Percentiles rank a stretch among this genome's conserved stretches.
Evolutionary conservation across 2,113 vertebrate genomes (phyloP).

Genomic region (Chaetodon auriga): DNA sequence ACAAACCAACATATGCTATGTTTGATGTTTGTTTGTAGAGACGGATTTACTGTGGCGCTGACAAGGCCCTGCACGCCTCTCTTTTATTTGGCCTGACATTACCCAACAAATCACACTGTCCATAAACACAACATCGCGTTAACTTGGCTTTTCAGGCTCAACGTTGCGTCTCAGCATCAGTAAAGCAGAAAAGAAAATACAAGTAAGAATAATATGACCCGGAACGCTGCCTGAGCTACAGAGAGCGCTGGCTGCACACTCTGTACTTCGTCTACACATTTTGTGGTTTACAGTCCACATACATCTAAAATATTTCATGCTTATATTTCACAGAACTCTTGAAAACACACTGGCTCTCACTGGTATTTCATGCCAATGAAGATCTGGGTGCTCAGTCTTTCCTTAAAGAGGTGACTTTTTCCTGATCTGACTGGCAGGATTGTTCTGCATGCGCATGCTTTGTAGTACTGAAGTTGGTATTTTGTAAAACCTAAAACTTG

Average conservation of each 20-base stretch:
- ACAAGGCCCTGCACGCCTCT: neutral
- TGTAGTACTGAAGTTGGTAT: neutral
- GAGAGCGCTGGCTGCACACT: neutral
- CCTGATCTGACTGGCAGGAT: neutral
- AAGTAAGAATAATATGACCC: neutral
- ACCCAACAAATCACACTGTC: neutral
- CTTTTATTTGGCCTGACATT: neutral
- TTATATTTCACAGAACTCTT: neutral
- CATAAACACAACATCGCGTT: neutral
- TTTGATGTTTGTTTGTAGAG: neutral
- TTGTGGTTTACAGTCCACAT: neutral
- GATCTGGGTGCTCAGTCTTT: neutral
- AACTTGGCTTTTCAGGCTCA: neutral
- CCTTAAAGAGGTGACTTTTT: neutral
- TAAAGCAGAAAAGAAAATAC: neutral
- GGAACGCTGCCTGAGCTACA: neutral
- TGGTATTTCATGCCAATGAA: too few relatives aligned
- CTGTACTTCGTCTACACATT: neutral
- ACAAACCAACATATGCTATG: neutral
- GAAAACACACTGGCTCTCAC: neutral
- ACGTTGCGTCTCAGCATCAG: neutral
- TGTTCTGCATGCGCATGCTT: slow-evolving; percentile 28
- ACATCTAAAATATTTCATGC: neutral
- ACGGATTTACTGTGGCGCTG: neutral
- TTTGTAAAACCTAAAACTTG: neutral